Conservation (phyloP, 2,797 vertebrate species). For the Enteromius viviparus region DNA sequence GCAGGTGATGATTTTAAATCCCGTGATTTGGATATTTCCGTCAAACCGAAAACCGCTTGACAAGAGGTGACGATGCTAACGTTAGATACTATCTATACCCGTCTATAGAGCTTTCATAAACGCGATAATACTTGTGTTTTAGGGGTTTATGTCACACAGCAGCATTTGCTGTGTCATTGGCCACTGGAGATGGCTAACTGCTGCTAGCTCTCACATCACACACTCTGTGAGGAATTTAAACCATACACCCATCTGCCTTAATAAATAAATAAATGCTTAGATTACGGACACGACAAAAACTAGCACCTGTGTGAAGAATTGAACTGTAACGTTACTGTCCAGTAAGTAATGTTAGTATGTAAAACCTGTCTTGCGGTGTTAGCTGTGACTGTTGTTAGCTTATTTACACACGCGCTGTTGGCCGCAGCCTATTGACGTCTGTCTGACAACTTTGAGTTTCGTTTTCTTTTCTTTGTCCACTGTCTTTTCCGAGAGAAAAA, state of each 20-base stretch:
- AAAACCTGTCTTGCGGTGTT: neutral
- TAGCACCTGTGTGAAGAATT: neutral
- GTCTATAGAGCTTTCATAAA: neutral
- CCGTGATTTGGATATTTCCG: neutral
- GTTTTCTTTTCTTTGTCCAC: neutral
- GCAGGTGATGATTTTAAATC: neutral
- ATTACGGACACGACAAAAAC: neutral
- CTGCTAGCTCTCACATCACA: slow-evolving; percentile 56
- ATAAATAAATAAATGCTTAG: too few species aligned
- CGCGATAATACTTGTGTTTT: neutral
- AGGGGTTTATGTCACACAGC: slow-evolving; percentile 1
- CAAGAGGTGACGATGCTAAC: neutral
- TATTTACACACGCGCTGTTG: slow-evolving; percentile 10
- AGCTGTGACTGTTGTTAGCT: slow-evolving; percentile 48
- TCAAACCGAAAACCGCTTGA: neutral
- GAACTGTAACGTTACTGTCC: neutral
- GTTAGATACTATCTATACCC: slow-evolving; percentile 7
- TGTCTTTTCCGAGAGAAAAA: neutral
- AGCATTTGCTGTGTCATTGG: slow-evolving; percentile 84
- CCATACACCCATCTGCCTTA: neutral
- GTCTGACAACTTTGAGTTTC: neutral
- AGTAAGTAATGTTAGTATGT: neutral
- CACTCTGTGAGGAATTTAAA: neutral
- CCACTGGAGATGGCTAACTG: slow-evolving; percentile 61
- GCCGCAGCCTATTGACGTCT: neutral